These are phyloP conservation scores for Plagodis pulveraria DNA, from an alignment of 2,888 invertebrate genomes.

Conservation along the genomic window DNA sequence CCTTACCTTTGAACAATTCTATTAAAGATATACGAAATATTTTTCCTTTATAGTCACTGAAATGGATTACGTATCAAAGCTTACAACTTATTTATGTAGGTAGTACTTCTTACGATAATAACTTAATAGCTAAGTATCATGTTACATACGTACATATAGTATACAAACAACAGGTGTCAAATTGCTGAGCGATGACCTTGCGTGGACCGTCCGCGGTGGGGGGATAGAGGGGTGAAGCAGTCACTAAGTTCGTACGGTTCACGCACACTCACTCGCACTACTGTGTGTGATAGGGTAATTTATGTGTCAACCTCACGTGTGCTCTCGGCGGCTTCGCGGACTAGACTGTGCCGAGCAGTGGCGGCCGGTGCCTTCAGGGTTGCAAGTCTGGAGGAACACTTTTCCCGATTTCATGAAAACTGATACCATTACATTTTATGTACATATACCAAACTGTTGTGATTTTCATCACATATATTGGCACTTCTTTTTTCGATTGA, in stretches of 20 bases:
- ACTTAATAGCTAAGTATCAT: conserved; percentile 43
- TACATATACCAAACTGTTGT: no score
- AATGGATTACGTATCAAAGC: not conserved
- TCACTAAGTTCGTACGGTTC: conserved; percentile 60
- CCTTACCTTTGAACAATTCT: no score
- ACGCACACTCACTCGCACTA: conserved; percentile 74
- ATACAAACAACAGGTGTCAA: conserved; percentile 77
- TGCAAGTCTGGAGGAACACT: conserved; percentile 54
- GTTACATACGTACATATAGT: conserved; percentile 64
- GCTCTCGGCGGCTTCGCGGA: conserved; percentile 57
- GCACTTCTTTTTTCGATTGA: no score
- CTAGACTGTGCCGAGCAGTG: conserved; percentile 70
- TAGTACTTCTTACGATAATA: conserved; percentile 19
- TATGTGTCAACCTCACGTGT: conserved; percentile 45
- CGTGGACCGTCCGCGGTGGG: conserved; percentile 53
- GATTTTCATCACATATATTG: no score
- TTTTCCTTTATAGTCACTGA: not conserved
- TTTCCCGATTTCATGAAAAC: conserved; percentile 36
- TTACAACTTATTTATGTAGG: conserved; percentile 5
- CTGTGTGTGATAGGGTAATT: conserved; percentile 54
- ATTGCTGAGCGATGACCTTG: conserved; percentile 71
- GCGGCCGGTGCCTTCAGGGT: conserved; percentile 63
- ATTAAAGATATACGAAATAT: not conserved
- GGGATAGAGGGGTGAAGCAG: conserved; percentile 47
- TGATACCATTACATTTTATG: not conserved